A percentile compares a stretch with the other conserved stretches of the same genome.
phyloP scores from a whole-genome alignment of 2,888 invertebrate genomes.

The Drosophila rellima region DNA sequence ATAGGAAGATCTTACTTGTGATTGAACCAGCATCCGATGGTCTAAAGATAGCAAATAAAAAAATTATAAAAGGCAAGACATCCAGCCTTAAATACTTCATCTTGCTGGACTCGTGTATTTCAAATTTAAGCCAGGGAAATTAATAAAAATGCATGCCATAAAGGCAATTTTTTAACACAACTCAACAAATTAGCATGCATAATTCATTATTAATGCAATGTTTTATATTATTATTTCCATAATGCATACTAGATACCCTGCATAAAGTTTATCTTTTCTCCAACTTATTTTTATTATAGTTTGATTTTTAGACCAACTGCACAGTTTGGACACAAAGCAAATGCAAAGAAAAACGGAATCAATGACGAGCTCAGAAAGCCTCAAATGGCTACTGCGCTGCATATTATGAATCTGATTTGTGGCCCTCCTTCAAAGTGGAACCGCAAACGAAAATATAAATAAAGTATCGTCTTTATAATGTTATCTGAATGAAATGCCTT shows the following conservation, averaged over 20 bases:
- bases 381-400: constrained; percentile 7
- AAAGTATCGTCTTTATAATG: constrained; percentile 20
- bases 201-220: neutral
- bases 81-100: neutral
- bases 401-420: constrained; percentile 26
- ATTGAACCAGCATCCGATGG: neutral
- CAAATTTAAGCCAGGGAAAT: neutral
- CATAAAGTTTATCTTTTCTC: neutral
- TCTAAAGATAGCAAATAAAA: neutral
- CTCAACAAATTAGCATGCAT: neutral
- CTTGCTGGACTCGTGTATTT: neutral
- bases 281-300: neutral
- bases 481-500: constrained; percentile 49
- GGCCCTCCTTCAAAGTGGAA: constrained; percentile 31
- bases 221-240: too few relatives aligned
- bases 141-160: neutral
- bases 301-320: neutral
- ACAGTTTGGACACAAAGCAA: neutral
- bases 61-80: neutral
- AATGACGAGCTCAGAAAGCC: constrained; percentile 18
- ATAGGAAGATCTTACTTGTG: neutral
- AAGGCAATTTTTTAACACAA: neutral
- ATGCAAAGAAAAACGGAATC: constrained; percentile 4
- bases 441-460: constrained; percentile 27
- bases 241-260: too few relatives aligned